These are phyloP conservation scores for Ips nitidus DNA, from an alignment of 1,140 invertebrate genomes.

Conservation along the genomic window DNA sequence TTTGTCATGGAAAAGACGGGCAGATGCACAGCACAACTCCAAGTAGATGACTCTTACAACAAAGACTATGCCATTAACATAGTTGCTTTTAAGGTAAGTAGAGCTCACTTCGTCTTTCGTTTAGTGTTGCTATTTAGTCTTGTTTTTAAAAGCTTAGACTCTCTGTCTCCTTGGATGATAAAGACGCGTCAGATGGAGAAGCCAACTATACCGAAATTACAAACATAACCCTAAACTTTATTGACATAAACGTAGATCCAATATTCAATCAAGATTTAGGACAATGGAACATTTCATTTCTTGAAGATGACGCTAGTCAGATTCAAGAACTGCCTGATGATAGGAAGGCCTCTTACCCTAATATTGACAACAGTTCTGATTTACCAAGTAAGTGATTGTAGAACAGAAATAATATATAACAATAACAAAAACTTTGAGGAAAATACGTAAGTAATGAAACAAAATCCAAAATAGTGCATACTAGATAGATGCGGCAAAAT, in stretches of 20 bases:
- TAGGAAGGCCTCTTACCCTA: conserved; percentile 11
- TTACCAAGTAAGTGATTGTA: conserved; percentile 8
- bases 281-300: conserved; percentile 6
- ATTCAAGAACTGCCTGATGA: conserved; percentile 2
- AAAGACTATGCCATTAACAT: conserved; percentile 13
- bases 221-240: conserved; percentile 2
- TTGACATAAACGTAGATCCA: conserved; percentile 2
- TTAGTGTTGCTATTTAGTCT: too few relatives aligned
- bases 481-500: too few relatives aligned
- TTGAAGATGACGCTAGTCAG: not conserved
- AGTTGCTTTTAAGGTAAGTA: conserved; percentile 25
- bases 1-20: not conserved
- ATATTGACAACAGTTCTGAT: not conserved
- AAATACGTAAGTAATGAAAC: too few relatives aligned
- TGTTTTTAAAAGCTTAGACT: too few relatives aligned
- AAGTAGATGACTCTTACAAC: conserved; percentile 19
- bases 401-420: not conserved
- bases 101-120: not conserved
- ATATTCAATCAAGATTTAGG: conserved; percentile 11
- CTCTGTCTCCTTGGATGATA: too few relatives aligned
- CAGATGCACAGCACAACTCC: conserved; percentile 25
- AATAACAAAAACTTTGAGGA: too few relatives aligned
- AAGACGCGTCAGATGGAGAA: not conserved
- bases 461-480: too few relatives aligned
- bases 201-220: conserved; percentile 1